These are phyloP conservation scores for Craterocephalus amniculus DNA, from an alignment of 2,797 vertebrate species.

Conservation along the genomic window DNA sequence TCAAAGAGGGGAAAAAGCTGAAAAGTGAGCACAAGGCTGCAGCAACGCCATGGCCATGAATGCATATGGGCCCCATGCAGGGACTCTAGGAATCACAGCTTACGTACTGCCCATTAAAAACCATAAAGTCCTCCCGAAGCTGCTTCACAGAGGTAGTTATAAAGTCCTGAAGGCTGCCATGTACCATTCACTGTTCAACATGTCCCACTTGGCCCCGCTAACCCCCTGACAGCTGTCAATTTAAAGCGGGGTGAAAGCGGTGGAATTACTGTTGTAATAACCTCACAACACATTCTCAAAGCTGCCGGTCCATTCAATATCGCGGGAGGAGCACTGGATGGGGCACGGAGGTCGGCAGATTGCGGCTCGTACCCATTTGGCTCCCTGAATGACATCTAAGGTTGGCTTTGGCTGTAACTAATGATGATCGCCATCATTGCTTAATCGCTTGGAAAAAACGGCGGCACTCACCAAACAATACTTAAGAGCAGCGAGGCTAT, in stretches of 20 bases:
- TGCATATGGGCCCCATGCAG: conserved; percentile 14
- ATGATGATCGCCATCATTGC: conserved; percentile 40
- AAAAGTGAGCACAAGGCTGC: conserved; percentile 16
- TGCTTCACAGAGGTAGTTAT: conserved; percentile 31
- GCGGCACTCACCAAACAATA: conserved; percentile 28
- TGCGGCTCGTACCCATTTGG: conserved; percentile 41
- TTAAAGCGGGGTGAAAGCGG: conserved; percentile 40
- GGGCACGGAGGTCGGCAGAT: conserved; percentile 44
- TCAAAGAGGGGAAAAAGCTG: conserved; percentile 7
- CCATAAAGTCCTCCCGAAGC: conserved; percentile 18
- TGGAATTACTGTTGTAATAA: conserved; percentile 66
- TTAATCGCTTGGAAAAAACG: conserved; percentile 40
- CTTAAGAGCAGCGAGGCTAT: conserved; percentile 16
- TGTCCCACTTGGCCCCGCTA: conserved; percentile 45
- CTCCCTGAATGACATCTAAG: conserved; percentile 43
- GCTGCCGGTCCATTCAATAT: conserved; percentile 28
- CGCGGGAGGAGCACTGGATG: conserved; percentile 19
- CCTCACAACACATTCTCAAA: conserved; percentile 50
- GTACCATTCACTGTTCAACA: conserved; percentile 37
- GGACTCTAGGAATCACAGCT: conserved; percentile 37
- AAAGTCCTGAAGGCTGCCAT: conserved; percentile 44
- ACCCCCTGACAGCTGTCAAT: conserved; percentile 67
- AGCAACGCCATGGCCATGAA: conserved; percentile 32
- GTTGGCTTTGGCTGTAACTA: conserved; percentile 9
- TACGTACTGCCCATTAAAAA: conserved; percentile 30